Evolutionary conservation across 2,797 vertebrate genomes (phyloP), one percentile per base, ranked within the genome.

Genomic region (Coluber constrictor): DNA sequence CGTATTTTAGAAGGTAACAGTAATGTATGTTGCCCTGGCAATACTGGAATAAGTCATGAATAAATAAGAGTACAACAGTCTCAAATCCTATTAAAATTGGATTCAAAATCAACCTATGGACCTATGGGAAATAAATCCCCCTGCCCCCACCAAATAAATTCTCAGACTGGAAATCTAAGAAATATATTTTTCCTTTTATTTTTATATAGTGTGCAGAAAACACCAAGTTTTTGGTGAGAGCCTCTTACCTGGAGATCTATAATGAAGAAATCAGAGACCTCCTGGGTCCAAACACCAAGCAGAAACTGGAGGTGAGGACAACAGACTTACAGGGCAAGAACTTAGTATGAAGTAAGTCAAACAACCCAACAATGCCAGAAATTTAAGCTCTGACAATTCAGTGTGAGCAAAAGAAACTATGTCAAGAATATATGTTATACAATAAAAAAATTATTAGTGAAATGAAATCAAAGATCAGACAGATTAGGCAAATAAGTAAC

Each of bases 161-260:
- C 9, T 90, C 27, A 88, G 3, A 13, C 56, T 93, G 66, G 57
- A 66, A 47, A 55, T 1, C 23, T 61, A n/a, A 89, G 18, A 88
- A 89, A 32, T 16, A 4, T 61, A 18, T 11, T 74, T 74, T 32
- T 27, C 15, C 60, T 25, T 91, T 47, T 74, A 37, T n/a, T 92
- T 91, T 79, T 2, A 57, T 63, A 27, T 95, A 99, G 99, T 98
- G 98, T 97, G 98, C 99, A 91, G 99, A 99, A 97, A 98, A 98
- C 54, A 98, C 98, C 12, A 99, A 98, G 94, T 98, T 99, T 96
- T 97, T 99, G 94, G 98, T 99, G 91, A 98, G 98, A 96, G 98
- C 98, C 27, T 99, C 98, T 86, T 99, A 97, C 96, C 97, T 99
- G 95, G 98, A 99, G 97, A 99, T 99, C 95, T 99, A 98, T 97